Conservation (phyloP, 2,113 vertebrate species). For the Melanerpes formicivorus region DNA sequence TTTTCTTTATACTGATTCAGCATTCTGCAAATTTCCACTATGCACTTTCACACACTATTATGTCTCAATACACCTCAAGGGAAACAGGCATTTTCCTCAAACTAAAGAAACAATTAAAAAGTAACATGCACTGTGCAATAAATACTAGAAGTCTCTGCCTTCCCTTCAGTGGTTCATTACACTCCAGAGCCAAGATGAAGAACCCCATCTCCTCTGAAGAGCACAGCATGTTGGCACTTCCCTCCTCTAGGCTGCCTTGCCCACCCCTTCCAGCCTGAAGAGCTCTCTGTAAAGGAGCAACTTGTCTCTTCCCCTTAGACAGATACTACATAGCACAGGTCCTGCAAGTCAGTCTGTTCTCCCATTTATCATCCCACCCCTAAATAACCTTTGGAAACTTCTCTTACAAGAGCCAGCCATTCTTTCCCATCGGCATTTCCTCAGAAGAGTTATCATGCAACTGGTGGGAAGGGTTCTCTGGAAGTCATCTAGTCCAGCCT, state of each 20-base stretch:
- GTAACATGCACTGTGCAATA: background rate
- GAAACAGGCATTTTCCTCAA: background rate
- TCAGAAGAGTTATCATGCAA: background rate
- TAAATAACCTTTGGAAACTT: conserved; percentile 14
- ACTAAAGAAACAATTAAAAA: background rate
- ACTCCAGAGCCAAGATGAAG: background rate
- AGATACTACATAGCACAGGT: background rate
- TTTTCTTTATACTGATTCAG: background rate
- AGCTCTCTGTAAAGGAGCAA: background rate
- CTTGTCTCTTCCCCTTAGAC: background rate
- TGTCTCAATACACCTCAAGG: accelerated
- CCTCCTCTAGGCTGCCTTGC: accelerated
- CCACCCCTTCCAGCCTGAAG: background rate
- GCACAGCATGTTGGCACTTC: accelerated
- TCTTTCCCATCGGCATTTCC: background rate
- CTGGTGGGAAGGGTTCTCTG: background rate
- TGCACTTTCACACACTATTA: background rate
- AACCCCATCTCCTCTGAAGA: background rate
- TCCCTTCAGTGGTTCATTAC: background rate
- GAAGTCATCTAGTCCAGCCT: background rate
- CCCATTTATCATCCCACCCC: background rate
- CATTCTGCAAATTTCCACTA: background rate
- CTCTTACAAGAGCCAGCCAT: background rate
- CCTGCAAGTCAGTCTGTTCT: background rate
- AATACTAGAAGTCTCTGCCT: background rate